Base-by-base conservation (phyloP, 2,113 vertebrate species). In the Amblyornis subalaris region DNA sequence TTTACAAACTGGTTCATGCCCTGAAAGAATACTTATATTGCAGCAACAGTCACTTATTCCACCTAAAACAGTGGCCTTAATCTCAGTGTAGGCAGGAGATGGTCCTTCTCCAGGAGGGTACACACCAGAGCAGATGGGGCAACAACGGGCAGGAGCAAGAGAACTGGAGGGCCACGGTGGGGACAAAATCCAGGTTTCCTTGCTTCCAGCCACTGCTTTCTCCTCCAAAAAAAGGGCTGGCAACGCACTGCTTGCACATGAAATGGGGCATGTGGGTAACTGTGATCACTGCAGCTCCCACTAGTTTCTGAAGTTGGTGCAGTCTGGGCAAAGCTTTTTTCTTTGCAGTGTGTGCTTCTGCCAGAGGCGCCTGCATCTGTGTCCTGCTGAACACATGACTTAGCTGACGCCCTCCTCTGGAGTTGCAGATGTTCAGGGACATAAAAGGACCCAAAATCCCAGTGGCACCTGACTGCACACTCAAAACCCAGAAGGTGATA, bases 61-160 rank as follows among this genome's bases (percentile, higher is more conserved):
- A 60, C 7, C 14, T 20, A 55, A 50, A 17, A 58, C 24, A 40
- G 18, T 9, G 23, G 29, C 28, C 21, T 45, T 62, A 36, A 51
- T n/a, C 35, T 76, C 6, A 1, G 21, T 4, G 11, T n/a, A 58
- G 38, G 19, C 24, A 65, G 50, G 35, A 71, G 54, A 51, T 6
- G 4, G 17, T 54, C 33, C 10, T 62, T 36, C 45, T 58, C 38
- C 18, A 36, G 36, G 14, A 73, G 10, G 15, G 18, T 48, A 80
- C 7, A 5, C 31, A 14, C 9, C 0, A 0, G 8, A 38, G 6
- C 1, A 1, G 45, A 64, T 2, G 0, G 31, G 24, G 25, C 16
- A 44, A 36, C 7, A 18, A 64, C 0, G 0, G 55, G 13, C 4
- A 61, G 10, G 35, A 67, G 14, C 17, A 21, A 48, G 12, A 77